A percentile compares a stretch with the other conserved stretches of the same genome.
phyloP scores from a whole-genome alignment of 2,888 invertebrate genomes.

The Noctua janthe region DNA sequence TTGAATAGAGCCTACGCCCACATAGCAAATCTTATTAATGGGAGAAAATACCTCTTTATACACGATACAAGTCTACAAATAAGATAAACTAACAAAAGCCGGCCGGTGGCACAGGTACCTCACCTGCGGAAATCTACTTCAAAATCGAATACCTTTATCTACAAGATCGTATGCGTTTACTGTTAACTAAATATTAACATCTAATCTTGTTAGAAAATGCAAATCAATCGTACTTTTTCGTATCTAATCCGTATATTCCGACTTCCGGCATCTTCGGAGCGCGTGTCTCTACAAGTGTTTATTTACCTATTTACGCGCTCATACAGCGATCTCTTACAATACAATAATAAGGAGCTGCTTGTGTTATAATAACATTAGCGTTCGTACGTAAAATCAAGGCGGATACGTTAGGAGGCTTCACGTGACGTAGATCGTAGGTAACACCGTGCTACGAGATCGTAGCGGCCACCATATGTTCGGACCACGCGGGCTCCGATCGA shows the following conservation, averaged over 20 bases:
- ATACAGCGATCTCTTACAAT: slow-evolving; percentile 60
- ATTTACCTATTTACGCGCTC: slow-evolving; percentile 80
- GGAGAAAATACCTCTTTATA: neutral
- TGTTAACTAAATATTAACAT: slow-evolving; percentile 60
- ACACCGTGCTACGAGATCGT: slow-evolving; percentile 78
- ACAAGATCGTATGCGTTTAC: slow-evolving; percentile 43
- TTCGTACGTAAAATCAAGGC: slow-evolving; percentile 65
- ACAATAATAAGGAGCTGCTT: slow-evolving; percentile 66
- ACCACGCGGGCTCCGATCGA: slow-evolving; percentile 87
- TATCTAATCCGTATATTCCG: slow-evolving; percentile 25
- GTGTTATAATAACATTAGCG: slow-evolving; percentile 71
- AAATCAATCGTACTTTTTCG: slow-evolving; percentile 51
- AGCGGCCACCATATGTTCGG: slow-evolving; percentile 88
- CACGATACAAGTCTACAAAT: slow-evolving; percentile 3
- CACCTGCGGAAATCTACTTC: slow-evolving; percentile 21
- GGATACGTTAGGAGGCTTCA: slow-evolving; percentile 70
- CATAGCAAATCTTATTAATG: slow-evolving; percentile 1
- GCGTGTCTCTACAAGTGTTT: slow-evolving; percentile 84
- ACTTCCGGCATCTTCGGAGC: slow-evolving; percentile 65
- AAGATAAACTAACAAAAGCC: slow-evolving; percentile 26
- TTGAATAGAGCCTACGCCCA: slow-evolving; percentile 1
- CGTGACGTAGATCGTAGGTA: slow-evolving; percentile 75
- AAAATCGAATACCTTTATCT: slow-evolving; percentile 7
- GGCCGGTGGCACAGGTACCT: slow-evolving; percentile 24
- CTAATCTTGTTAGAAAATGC: slow-evolving; percentile 58